Base-by-base conservation (phyloP, 2,113 vertebrate genomes). In the Ailuropoda melanoleuca region DNA sequence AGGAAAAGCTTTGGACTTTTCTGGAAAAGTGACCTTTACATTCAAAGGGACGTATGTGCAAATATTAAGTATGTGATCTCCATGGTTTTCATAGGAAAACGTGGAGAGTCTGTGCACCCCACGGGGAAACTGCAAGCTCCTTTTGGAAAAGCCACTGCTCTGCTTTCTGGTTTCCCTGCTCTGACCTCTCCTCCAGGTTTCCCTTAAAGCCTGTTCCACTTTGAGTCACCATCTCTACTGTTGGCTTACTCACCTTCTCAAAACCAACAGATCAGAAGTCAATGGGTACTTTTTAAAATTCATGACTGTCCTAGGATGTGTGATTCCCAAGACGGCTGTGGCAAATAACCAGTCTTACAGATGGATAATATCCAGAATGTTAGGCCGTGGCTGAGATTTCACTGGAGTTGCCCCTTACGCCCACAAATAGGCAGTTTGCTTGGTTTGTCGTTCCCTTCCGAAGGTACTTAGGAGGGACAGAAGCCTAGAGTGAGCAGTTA, bases 281-380 rank as follows among this genome's bases (percentile, higher is more conserved):
- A 98, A 94, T 91, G 72, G 91, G n/a, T 88, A 48, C 89, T 95
- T 98, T 90, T 94, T 58, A 95, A 94, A 97, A 95, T 96, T 90
- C 80, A 90, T 95, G 92, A 81, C 93, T 95, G 81, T 92, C 95
- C 46, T 72, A 96, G 95, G 95, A 89, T 74, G 70, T 72, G 50
- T 82, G 83, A 96, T 93, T 97, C 98, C 97, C 95, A 88, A 75
- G 97, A 88, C 8, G 50, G 55, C 74, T 29, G 39, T 43, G 90
- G 87, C 56, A 70, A 96, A 94, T n/a, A 84, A 94, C 74, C 64
- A 66, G 62, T 56, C 87, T 92, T 43, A 84, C 43, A 96, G 74
- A 90, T 85, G 68, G 68, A 39, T 93, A 91, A 75, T 50, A 53
- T 85, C 74, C 88, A 90, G 87, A 72, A 96, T 89, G 83, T 31